These are phyloP conservation scores for Tiaroga cobitis DNA, from an alignment of 2,797 vertebrate species.

Conservation along the genomic window DNA sequence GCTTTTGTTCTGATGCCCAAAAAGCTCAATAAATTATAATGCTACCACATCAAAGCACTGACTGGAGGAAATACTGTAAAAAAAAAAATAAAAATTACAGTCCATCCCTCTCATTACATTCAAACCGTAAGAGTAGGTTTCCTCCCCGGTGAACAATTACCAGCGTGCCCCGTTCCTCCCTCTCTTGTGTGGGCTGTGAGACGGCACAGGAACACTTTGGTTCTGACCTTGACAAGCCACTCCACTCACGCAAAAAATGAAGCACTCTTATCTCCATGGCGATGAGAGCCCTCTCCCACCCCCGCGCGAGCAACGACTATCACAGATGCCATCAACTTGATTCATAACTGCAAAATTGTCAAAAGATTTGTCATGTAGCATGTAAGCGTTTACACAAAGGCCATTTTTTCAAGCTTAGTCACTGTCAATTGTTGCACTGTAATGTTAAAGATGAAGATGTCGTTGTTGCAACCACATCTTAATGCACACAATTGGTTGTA, in stretches of 20 bases:
- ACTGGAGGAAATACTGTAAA: neutral
- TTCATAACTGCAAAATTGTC: conserved; percentile 46
- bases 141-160: conserved; percentile 45
- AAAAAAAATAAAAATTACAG: neutral
- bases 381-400: conserved; percentile 20
- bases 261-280: conserved; percentile 53
- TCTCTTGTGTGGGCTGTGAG: conserved; percentile 49
- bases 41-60: neutral
- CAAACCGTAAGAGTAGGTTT: conserved; percentile 28
- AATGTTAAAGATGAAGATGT: conserved; percentile 33
- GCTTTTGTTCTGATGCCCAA: neutral
- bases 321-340: conserved; percentile 41
- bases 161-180: conserved; percentile 30
- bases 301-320: conserved; percentile 35
- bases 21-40: conserved; percentile 42
- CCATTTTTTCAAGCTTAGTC: conserved; percentile 34
- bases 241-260: conserved; percentile 51
- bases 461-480: neutral
- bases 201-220: conserved; percentile 32
- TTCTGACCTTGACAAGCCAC: conserved; percentile 53
- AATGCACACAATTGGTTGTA: neutral
- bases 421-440: neutral
- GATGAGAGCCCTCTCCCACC: conserved; percentile 44
- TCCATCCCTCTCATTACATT: conserved; percentile 46
- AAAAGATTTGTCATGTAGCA: conserved; percentile 42